Evolutionary conservation across 1,140 invertebrate species (phyloP).

Genomic region (Watersipora subatra): DNA sequence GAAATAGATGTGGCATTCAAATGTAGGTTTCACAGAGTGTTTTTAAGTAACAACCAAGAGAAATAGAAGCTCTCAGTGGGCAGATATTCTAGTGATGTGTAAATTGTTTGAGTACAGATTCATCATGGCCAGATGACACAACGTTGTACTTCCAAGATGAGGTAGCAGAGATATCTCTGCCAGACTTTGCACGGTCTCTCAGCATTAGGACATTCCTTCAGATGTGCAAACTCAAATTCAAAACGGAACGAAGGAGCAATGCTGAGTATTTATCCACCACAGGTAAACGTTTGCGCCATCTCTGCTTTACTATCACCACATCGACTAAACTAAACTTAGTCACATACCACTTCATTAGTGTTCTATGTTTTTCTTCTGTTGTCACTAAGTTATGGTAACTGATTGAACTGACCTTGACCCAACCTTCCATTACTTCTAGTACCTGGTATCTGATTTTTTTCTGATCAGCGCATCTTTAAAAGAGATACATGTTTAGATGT

Average conservation of each 20-base stretch:
- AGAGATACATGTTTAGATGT: too few species aligned
- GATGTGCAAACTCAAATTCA: conserved; percentile 72
- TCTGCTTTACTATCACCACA: neutral
- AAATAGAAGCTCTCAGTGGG: too few species aligned
- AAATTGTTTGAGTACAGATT: too few species aligned
- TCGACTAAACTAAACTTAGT: too few species aligned
- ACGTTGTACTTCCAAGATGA: conserved; percentile 73
- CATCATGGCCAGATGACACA: conserved; percentile 75
- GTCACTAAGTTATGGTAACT: neutral
- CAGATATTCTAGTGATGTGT: too few species aligned
- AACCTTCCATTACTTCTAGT: too few species aligned
- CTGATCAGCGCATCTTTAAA: too few species aligned
- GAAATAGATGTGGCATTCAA: too few species aligned
- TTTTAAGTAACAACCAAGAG: too few species aligned
- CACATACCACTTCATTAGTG: too few species aligned
- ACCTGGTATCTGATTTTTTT: too few species aligned
- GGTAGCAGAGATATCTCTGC: conserved; percentile 74
- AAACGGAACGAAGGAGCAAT: conserved; percentile 59
- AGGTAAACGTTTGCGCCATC: conserved; percentile 37
- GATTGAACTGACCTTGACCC: neutral
- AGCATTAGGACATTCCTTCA: conserved; percentile 81
- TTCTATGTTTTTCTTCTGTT: neutral
- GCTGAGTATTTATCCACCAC: conserved; percentile 92
- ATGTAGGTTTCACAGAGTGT: too few species aligned
- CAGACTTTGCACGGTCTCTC: conserved; percentile 77